Evolutionary conservation across 2,113 vertebrate genomes (phyloP), one percentile per base, ranked within the genome.

Genomic region (Leucopternis melanops): DNA sequence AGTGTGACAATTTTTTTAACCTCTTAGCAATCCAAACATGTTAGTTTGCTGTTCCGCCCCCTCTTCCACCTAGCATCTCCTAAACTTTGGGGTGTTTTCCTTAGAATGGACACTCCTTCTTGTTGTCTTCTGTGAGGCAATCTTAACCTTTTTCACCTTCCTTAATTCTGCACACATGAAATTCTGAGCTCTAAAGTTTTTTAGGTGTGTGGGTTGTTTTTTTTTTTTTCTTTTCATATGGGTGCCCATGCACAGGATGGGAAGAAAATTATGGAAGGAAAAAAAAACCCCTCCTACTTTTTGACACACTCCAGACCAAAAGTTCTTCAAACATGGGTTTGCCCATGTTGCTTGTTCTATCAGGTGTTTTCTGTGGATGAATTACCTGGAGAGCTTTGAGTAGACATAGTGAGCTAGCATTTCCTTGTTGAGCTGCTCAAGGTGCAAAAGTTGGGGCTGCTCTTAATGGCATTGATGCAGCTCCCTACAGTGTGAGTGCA

Each of bases 1-100:
- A 97, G 81, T 86, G 87, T 92, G 94, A 94, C 93, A 45, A 59
- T 93, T 80, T 80, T 89, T 96, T 95, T 85, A 95, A 95, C 71
- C 71, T 96, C 40, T 88, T 52, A 86, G 81, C 63, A 63, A 73
- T 90, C 81, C 75, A 85, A 42, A 88, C 61, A 58, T 69, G 38
- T 70, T 54, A 26, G 82, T 80, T 94, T 23, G 32, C 19, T 93
- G 54, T 82, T 84, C 70, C 62, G 61, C 57, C 13, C 50, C 27
- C 29, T 90, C 36, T 65, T 73, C 23, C 73, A 72, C 32, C 49
- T 69, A 83, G 49, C 50, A 66, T 66, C 74, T 87, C 42, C 74
- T 22, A 0, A 75, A 71, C 20, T 84, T 58, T 80, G 62, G 49
- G 75, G 40, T 88, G 58, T n/a, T 81, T 89, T 88, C 57, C 57